Evolutionary conservation across 2,888 invertebrate genomes (phyloP).

Genomic region (Andrena flavipes): DNA sequence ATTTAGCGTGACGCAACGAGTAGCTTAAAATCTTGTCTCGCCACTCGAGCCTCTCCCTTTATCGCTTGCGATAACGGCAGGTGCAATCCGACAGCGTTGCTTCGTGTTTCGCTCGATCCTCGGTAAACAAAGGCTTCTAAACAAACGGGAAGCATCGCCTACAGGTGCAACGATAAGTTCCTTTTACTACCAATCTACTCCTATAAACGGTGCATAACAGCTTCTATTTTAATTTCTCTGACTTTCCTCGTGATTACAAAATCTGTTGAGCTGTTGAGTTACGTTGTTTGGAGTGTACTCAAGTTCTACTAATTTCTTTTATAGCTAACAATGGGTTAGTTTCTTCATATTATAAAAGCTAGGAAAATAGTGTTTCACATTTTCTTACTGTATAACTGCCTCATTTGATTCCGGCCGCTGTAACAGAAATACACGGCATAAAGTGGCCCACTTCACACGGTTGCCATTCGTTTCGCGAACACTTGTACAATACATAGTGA

Average conservation of each 20-base stretch:
- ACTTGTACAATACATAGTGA: too few relatives aligned
- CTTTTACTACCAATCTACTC: neutral
- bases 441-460: too few relatives aligned
- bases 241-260: neutral
- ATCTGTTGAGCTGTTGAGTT: too few relatives aligned
- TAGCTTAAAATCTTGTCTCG: neutral
- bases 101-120: conserved; percentile 25
- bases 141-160: conserved; percentile 21
- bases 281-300: too few relatives aligned
- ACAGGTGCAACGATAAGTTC: conserved; percentile 46
- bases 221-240: neutral
- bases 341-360: too few relatives aligned
- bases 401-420: too few relatives aligned
- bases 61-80: conserved; percentile 21
- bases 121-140: conserved; percentile 30
- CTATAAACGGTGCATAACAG: neutral
- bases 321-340: too few relatives aligned
- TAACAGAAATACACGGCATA: too few relatives aligned
- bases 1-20: neutral
- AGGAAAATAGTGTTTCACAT: too few relatives aligned
- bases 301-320: too few relatives aligned
- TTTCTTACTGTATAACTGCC: too few relatives aligned
- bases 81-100: conserved; percentile 16
- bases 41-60: neutral
- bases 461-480: too few relatives aligned